Evolutionary conservation across 2,888 invertebrate genomes (phyloP).

Genomic region (Morpho deidamia): DNA sequence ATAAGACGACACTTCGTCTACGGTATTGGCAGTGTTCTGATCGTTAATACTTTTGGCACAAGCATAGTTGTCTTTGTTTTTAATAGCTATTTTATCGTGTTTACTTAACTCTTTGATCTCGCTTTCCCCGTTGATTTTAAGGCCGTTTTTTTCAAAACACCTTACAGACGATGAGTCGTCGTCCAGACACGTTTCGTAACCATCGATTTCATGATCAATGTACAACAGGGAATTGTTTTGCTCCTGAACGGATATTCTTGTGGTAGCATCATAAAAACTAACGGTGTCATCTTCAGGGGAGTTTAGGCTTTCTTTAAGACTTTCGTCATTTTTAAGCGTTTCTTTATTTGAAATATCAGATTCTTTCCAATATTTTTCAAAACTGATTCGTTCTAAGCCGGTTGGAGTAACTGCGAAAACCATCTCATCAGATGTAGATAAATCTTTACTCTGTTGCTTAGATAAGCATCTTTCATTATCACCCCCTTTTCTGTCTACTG

Average conservation of each 20-base stretch:
- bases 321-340: conserved; percentile 61
- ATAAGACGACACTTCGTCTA: conserved; percentile 48
- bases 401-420: conserved; percentile 74
- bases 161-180: conserved; percentile 72
- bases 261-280: conserved; percentile 50
- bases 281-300: conserved; percentile 50
- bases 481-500: conserved; percentile 40
- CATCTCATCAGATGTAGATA: conserved; percentile 75
- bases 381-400: conserved; percentile 71
- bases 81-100: conserved; percentile 58
- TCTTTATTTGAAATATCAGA: conserved; percentile 42
- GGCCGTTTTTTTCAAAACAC: conserved; percentile 52
- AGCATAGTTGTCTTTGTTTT: conserved; percentile 56
- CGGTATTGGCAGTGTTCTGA: conserved; percentile 41
- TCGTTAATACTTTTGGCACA: conserved; percentile 49
- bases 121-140: conserved; percentile 58
- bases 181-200: conserved; percentile 81
- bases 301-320: conserved; percentile 64
- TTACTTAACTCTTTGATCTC: conserved; percentile 65
- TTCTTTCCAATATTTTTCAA: conserved; percentile 71
- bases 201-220: conserved; percentile 74
- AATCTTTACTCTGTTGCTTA: conserved; percentile 70
- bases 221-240: conserved; percentile 59
- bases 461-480: conserved; percentile 49
- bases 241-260: conserved; percentile 60